A percentile compares a stretch with the other conserved stretches of the same genome.
phyloP scores from a whole-genome alignment of 2,797 vertebrate genomes.

The Sphenodon punctatus region DNA sequence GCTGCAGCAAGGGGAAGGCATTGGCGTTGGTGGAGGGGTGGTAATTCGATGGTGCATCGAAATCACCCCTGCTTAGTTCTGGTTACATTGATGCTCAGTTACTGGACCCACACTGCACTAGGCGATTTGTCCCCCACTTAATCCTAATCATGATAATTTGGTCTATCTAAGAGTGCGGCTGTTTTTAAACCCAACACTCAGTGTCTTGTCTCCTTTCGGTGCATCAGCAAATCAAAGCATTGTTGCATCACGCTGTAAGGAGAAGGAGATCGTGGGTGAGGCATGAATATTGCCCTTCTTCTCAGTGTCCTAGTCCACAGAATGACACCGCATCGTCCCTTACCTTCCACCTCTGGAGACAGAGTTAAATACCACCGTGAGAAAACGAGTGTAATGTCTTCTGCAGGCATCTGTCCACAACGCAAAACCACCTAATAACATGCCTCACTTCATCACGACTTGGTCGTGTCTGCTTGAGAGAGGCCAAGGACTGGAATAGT shows the following conservation, averaged over 20 bases:
- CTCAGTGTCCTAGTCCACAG: conserved; percentile 7
- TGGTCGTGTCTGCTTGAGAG: conserved; percentile 32
- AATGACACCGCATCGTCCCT: background rate
- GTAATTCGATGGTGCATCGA: too few species aligned
- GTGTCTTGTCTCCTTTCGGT: too few species aligned
- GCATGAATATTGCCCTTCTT: conserved; percentile 3
- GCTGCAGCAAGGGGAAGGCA: too few species aligned
- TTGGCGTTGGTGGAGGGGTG: too few species aligned
- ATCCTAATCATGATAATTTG: too few species aligned
- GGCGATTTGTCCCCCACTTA: too few species aligned
- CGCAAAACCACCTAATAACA: conserved; percentile 62
- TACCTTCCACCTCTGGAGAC: conserved; percentile 12
- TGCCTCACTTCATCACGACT: conserved; percentile 42
- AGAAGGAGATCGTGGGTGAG: background rate
- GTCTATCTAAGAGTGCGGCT: too few species aligned
- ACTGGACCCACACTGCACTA: too few species aligned
- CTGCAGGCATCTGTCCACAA: conserved; percentile 47
- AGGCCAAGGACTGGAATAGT: conserved; percentile 31
- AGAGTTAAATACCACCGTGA: background rate
- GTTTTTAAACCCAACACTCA: too few species aligned
- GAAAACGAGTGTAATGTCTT: conserved; percentile 58
- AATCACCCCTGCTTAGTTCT: too few species aligned
- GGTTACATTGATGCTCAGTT: too few species aligned
- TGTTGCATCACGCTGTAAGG: background rate
- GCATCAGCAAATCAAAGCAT: background rate